These are phyloP conservation scores for Tachina fera DNA, from an alignment of 2,888 invertebrate species.

Conservation along the genomic window DNA sequence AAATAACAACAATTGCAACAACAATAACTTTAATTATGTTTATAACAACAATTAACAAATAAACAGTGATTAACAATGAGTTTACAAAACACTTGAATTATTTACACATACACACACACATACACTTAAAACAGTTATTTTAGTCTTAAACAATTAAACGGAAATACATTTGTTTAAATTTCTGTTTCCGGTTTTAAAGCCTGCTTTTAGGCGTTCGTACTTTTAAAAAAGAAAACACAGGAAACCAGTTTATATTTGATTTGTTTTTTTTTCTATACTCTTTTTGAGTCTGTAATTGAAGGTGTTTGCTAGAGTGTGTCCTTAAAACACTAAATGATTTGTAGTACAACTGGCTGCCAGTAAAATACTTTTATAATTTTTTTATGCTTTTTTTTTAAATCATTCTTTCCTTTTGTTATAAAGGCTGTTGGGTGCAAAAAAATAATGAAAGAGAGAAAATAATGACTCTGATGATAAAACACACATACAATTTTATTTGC, in stretches of 20 bases:
- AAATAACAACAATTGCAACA: constrained; percentile 2
- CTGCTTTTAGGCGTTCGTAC: constrained; percentile 31
- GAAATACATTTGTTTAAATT: constrained; percentile 30
- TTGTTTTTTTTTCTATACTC: background rate
- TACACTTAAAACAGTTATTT: background rate
- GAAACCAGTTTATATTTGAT: background rate
- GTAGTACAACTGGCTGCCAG: background rate
- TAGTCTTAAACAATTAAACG: constrained; percentile 17
- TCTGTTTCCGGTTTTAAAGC: constrained; percentile 29
- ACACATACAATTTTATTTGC: background rate
- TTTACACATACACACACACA: background rate
- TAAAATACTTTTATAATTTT: background rate
- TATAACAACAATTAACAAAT: constrained; percentile 51
- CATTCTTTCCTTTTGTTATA: background rate
- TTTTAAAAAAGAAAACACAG: background rate
- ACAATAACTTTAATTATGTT: constrained; percentile 2
- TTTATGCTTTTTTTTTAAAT: background rate
- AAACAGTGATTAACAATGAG: constrained; percentile 26
- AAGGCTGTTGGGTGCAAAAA: constrained; percentile 9
- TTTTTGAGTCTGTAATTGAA: background rate
- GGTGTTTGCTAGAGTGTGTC: constrained; percentile 2
- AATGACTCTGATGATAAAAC: constrained; percentile 6
- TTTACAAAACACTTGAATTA: background rate
- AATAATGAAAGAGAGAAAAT: no score
- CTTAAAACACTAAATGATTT: constrained; percentile 35